Evolutionary conservation across 1,140 invertebrate genomes (phyloP).

Genomic region (Alviniconcha marisindica): DNA sequence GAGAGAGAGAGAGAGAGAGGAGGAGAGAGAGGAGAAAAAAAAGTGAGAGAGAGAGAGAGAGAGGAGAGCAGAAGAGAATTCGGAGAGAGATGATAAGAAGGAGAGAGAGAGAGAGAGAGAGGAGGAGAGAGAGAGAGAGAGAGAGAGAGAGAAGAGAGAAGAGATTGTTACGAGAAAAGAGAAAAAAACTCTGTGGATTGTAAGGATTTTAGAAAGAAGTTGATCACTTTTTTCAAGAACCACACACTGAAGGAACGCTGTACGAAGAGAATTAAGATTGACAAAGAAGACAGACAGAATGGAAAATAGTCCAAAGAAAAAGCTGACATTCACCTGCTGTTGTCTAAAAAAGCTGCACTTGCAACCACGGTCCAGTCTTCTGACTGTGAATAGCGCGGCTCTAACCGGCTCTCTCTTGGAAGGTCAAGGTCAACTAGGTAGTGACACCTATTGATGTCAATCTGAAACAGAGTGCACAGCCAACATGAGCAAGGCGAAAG

Average conservation of each 20-base stretch:
- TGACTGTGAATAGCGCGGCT: constrained; percentile 88
- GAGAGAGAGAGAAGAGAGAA: not conserved
- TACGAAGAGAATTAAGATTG: no score
- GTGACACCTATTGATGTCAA: constrained; percentile 73
- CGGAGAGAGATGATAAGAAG: no score
- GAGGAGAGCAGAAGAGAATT: no score
- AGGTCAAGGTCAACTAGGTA: constrained; percentile 90
- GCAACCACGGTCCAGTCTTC: constrained; percentile 87
- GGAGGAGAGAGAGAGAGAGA: not conserved
- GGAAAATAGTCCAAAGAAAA: no score
- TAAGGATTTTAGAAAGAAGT: no score
- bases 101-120: not conserved
- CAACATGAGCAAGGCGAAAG: not conserved
- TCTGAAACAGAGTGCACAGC: constrained; percentile 78
- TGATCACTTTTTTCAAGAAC: no score
- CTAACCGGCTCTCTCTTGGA: constrained; percentile 82
- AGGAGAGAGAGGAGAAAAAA: not conserved
- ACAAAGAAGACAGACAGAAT: no score
- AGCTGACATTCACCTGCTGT: constrained; percentile 79
- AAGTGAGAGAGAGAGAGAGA: no score
- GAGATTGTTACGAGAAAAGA: no score
- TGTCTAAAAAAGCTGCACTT: constrained; percentile 87
- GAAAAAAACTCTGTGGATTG: no score
- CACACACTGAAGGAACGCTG: no score
- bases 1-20: not conserved